Evolutionary conservation across 2,113 vertebrate genomes (phyloP), one percentile per base, ranked within the genome.

Genomic region (Equus przewalskii): DNA sequence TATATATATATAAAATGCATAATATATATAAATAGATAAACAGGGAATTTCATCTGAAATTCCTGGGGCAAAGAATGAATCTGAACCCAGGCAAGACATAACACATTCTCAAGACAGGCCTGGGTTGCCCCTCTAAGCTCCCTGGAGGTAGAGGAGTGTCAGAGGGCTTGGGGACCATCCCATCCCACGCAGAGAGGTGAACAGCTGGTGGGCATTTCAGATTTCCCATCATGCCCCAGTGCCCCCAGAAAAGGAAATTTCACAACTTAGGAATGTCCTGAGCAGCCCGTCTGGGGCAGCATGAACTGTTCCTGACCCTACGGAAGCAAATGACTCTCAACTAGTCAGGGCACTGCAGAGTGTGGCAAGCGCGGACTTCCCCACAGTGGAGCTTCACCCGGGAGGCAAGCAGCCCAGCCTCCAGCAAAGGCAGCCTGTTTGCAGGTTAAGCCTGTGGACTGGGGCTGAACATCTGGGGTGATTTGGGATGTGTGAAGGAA

Each of bases 181-280:
- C 56, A 16, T 41, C 73, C 36, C 92, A 86, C 10, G 1, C 14
- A 49, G 28, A 51, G 56, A 69, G 62, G 67, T 33, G n/a, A 86
- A 82, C 49, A 94, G 67, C 94, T 96, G 73, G 67, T 85, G 36
- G 46, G 73, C 18, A 44, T 93, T 96, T 96, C 46, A 36, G 36
- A 92, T 81, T 96, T 97, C 60, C 76, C 87, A 30, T 58, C 56
- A 82, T 15, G 22, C 76, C 41, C 28, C 62, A 89, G 28, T 22
- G 19, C 41, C 73, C 78, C 51, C 28, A 83, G 86, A 76, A 93
- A 89, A 96, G 91, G 85, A 89, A 94, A 54, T 96, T 86, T 89
- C 78, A 79, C 75, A 94, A 79, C 49, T 16, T 13, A 54, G 69
- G 91, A 56, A 56, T 96, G 91, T 91, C 85, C 76, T 22, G 60